Base-by-base conservation (phyloP, 2,888 invertebrate species). In the Netelia melanura region DNA sequence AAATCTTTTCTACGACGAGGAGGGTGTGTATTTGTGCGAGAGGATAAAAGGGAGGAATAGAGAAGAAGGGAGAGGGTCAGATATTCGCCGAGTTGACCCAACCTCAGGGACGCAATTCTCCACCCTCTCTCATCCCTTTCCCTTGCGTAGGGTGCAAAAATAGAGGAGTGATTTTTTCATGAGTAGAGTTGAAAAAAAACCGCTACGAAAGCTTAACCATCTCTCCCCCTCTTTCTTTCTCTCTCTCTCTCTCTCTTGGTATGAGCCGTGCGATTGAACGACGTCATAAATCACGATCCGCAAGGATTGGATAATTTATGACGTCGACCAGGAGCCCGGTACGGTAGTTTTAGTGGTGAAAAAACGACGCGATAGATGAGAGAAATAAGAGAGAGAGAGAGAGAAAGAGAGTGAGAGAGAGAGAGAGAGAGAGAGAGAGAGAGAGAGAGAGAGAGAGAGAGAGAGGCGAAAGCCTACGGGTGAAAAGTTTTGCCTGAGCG, bases 231-330 rank as follows among this genome's bases (percentile, higher is more conserved):
- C 17, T 17, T 17, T 17, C 17, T 17, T 17, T 17, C 38, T 38
- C 38, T 58, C 58, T 58, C 58, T 21, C 21, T 58, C 23, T 58
- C 5, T 21, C 21, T 21, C 58, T n/a, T 25, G 54, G 10, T 54
- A 56, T n/a, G 81, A 25, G 43, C 9, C 38, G 48, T 30, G 43
- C 70, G 78, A 81, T 82, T 85, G 81, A 70, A 64, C 65, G 75
- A 79, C 74, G 84, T 85, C 74, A 79, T 85, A 85, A 85, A 81
- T 85, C 84, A 85, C 79, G 81, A 79, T 81, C 64, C 81, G 65
- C 71, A 65, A 75, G 84, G 84, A 81, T 85, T 85, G 64, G 84
- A 85, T 85, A 85, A 85, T 85, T 81, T 85, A 85, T 82, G 81
- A 79, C 78, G 70, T 52, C 61, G 70, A 56, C 74, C 64, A 71